Percentiles rank a stretch among this genome's conserved stretches.
phyloP scores from a whole-genome alignment of 1,140 invertebrate genomes.

The Leptonema lineaticorne region DNA sequence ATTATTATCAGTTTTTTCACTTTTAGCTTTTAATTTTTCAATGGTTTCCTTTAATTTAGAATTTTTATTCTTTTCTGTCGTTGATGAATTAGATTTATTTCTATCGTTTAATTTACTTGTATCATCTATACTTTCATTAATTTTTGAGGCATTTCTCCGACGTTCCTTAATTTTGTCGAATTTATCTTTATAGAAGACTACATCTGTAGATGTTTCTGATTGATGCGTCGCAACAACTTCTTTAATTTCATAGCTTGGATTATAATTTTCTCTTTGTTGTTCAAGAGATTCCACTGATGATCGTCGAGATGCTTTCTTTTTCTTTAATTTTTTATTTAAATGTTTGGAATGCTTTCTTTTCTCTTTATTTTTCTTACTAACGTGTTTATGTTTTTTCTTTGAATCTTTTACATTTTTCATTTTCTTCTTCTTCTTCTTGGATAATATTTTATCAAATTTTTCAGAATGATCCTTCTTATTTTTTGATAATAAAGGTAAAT shows the following conservation, averaged over 20 bases:
- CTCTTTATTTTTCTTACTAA: constrained; percentile 52
- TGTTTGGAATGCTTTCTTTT: constrained; percentile 58
- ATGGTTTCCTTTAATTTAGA: constrained; percentile 61
- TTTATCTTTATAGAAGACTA: constrained; percentile 57
- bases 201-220: constrained; percentile 39
- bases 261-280: constrained; percentile 25
- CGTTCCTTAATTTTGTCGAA: constrained; percentile 67
- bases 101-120: constrained; percentile 49
- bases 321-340: constrained; percentile 51
- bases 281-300: constrained; percentile 27
- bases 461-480: neutral
- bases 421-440: constrained; percentile 44
- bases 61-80: constrained; percentile 58
- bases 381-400: constrained; percentile 51
- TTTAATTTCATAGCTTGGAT: neutral
- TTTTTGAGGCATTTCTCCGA: constrained; percentile 57
- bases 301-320: constrained; percentile 45
- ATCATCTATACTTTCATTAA: constrained; percentile 49
- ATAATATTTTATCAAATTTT: neutral
- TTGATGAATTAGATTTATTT: constrained; percentile 47
- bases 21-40: constrained; percentile 66
- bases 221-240: neutral
- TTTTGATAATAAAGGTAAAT: neutral
- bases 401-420: constrained; percentile 53
- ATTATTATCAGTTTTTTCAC: constrained; percentile 57